Evolutionary conservation across 2,888 invertebrate species (phyloP).

Genomic region (Macropis europaea): DNA sequence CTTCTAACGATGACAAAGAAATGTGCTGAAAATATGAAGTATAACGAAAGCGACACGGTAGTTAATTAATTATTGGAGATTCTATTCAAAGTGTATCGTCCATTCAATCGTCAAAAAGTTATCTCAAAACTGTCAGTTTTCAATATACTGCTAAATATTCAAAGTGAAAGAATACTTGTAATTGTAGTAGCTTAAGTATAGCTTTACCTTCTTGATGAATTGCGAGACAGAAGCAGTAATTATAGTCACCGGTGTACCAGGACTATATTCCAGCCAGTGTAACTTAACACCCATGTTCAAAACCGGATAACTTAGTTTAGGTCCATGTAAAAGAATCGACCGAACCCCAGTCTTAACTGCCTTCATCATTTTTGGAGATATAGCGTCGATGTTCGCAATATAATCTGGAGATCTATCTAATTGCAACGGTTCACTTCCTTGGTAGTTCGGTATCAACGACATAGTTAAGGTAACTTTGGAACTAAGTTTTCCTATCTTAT

Average conservation of each 20-base stretch:
- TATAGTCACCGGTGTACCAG: conserved; percentile 90
- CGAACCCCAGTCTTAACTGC: conserved; percentile 88
- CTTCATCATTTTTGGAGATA: conserved; percentile 85
- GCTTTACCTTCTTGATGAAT: conserved; percentile 88
- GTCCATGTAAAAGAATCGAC: conserved; percentile 89
- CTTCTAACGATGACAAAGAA: neutral
- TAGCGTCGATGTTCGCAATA: conserved; percentile 84
- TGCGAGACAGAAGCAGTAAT: conserved; percentile 91
- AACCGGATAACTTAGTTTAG: conserved; percentile 92
- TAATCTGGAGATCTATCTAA: conserved; percentile 86
- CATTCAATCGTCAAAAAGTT: too few species aligned
- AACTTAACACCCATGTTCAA: conserved; percentile 88
- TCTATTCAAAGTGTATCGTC: too few species aligned
- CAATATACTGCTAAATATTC: neutral
- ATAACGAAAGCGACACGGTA: conserved; percentile 1
- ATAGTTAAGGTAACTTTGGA: conserved; percentile 85
- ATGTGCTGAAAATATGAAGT: neutral
- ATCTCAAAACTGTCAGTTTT: neutral
- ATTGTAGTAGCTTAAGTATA: neutral
- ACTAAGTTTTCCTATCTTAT: conserved; percentile 84
- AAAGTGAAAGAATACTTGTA: too few species aligned
- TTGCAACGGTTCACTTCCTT: conserved; percentile 78
- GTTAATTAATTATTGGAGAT: neutral
- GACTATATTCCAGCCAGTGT: conserved; percentile 87
- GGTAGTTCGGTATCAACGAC: conserved; percentile 82